Evolutionary conservation across 2,888 invertebrate species (phyloP).

Genomic region (Scelioninae gen. 1): DNA sequence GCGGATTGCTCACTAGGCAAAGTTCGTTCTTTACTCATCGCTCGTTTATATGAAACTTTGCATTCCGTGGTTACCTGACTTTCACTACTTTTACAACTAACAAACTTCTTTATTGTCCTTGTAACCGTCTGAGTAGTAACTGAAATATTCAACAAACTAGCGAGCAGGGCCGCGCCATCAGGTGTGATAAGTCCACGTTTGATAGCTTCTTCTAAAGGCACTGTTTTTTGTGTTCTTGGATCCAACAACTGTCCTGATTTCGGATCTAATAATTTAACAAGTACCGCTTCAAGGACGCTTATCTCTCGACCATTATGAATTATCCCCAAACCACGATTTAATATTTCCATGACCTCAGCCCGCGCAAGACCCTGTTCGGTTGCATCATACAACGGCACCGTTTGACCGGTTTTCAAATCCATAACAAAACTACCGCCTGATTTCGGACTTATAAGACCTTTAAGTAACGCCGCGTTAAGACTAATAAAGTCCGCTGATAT

Average conservation of each 20-base stretch:
- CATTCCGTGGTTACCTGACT: constrained; percentile 84
- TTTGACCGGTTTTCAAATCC: constrained; percentile 90
- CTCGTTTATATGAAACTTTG: constrained; percentile 91
- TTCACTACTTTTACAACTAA: constrained; percentile 89
- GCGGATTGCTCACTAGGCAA: too few species aligned
- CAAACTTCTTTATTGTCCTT: constrained; percentile 92
- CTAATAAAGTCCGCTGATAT: constrained; percentile 92
- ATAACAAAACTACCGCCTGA: constrained; percentile 89
- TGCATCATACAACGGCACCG: constrained; percentile 92
- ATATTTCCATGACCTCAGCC: constrained; percentile 94
- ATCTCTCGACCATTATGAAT: constrained; percentile 91
- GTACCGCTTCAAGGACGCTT: constrained; percentile 94
- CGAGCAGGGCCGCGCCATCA: constrained; percentile 91
- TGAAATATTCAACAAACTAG: constrained; percentile 92
- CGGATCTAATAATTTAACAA: constrained; percentile 94
- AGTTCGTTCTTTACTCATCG: constrained; percentile 85
- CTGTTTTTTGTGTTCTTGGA: constrained; percentile 88
- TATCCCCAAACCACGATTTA: constrained; percentile 92
- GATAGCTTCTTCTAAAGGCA: constrained; percentile 94
- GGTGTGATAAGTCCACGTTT: constrained; percentile 93
- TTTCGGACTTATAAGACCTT: constrained; percentile 90
- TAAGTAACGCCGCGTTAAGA: constrained; percentile 91
- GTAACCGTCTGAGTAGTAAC: constrained; percentile 94
- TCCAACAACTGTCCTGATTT: constrained; percentile 94
- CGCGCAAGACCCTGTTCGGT: constrained; percentile 91